Percentiles rank a stretch among this genome's conserved stretches.
These are phyloP conservation scores for Pogona vitticeps DNA, from an alignment of 2,113 vertebrate genomes.

Conservation along the genomic window DNA sequence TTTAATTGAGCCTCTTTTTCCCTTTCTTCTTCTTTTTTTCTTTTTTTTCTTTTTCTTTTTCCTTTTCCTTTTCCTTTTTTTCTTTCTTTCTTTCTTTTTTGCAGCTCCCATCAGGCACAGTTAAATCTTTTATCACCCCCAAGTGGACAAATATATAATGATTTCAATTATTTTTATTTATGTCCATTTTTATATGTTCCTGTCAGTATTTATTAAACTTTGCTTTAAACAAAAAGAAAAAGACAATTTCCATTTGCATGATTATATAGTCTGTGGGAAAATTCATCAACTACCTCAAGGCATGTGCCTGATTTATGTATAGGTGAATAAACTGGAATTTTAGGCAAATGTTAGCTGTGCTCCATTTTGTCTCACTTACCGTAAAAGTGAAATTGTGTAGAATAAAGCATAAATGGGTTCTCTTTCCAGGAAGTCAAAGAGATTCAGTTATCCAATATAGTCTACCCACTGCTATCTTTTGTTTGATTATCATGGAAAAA, in stretches of 20 bases:
- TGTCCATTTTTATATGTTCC: background rate
- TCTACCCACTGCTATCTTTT: background rate
- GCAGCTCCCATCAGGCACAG: slow-evolving; percentile 55
- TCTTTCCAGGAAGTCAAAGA: background rate
- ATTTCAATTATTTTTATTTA: slow-evolving; percentile 37
- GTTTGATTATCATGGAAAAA: background rate
- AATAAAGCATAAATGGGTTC: background rate
- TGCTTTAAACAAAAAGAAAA: background rate
- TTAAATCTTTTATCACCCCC: slow-evolving; percentile 72
- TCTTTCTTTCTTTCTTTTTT: too few species aligned
- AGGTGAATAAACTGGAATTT: background rate
- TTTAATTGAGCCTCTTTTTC: too few species aligned
- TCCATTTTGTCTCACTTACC: background rate
- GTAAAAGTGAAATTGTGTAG: background rate
- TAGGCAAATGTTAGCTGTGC: background rate
- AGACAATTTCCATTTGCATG: accelerated
- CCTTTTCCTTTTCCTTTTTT: too few species aligned
- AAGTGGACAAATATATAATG: slow-evolving; percentile 59
- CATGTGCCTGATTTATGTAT: background rate
- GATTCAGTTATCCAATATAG: background rate
- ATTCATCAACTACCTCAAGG: background rate
- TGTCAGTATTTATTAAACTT: background rate
- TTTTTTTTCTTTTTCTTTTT: too few species aligned
- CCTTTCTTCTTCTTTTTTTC: too few species aligned
- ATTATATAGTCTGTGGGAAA: background rate